Evolutionary conservation across 2,888 invertebrate species (phyloP).

Genomic region (Schizotus pectinicornis): DNA sequence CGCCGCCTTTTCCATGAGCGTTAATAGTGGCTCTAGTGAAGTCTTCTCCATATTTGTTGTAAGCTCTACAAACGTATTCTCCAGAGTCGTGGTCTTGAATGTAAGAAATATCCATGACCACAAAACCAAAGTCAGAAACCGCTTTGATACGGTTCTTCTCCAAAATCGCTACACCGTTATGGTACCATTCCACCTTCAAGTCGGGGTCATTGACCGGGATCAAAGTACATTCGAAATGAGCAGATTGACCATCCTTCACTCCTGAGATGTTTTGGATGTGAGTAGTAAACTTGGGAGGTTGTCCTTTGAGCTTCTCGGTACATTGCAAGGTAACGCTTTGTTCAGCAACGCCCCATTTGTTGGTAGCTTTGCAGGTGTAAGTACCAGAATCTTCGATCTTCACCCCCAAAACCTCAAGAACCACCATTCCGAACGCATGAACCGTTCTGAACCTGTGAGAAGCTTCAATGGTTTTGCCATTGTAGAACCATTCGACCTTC

Average conservation of each 20-base stretch:
- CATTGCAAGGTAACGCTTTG: constrained; percentile 83
- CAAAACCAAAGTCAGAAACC: constrained; percentile 94
- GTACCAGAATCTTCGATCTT: constrained; percentile 91
- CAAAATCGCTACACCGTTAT: constrained; percentile 87
- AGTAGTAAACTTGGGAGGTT: constrained; percentile 87
- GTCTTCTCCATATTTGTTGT: constrained; percentile 90
- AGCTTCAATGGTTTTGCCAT: constrained; percentile 86
- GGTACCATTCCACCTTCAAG: constrained; percentile 96
- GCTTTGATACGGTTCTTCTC: constrained; percentile 91
- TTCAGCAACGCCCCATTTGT: constrained; percentile 88
- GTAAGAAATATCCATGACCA: constrained; percentile 92
- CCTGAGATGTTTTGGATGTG: constrained; percentile 84
- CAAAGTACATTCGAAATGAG: constrained; percentile 94
- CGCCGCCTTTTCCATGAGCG: constrained; percentile 84
- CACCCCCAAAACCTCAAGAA: constrained; percentile 93
- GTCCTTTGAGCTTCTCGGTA: constrained; percentile 83
- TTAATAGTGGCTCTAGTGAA: constrained; percentile 84
- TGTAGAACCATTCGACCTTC: constrained; percentile 96
- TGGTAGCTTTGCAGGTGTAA: constrained; percentile 87
- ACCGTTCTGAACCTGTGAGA: constrained; percentile 92
- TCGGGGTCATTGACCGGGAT: constrained; percentile 94
- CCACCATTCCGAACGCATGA: constrained; percentile 97
- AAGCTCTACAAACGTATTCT: constrained; percentile 91
- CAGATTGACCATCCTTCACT: constrained; percentile 90
- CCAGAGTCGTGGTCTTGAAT: constrained; percentile 92